These are phyloP conservation scores for Arrhopalites spinosus DNA, from an alignment of 2,888 invertebrate species.

Conservation along the genomic window DNA sequence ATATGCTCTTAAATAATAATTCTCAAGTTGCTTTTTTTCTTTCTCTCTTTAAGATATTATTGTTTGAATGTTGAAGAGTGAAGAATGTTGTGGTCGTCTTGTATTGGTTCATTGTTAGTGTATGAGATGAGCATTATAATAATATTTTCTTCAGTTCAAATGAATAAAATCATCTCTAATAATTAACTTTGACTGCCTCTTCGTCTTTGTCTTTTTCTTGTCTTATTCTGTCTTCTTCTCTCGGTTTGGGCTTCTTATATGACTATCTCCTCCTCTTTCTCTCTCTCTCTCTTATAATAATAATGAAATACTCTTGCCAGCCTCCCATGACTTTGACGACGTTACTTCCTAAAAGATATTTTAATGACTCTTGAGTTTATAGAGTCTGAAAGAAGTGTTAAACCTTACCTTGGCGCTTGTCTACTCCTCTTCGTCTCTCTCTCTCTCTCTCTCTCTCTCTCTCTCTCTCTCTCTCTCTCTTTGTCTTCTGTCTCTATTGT, in stretches of 20 bases:
- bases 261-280: neutral
- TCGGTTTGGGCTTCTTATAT: neutral
- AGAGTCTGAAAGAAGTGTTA: neutral
- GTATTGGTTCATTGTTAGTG: no score
- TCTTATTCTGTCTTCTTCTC: neutral
- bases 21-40: neutral
- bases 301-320: neutral
- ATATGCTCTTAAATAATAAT: conserved; percentile 2
- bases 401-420: conserved; percentile 22
- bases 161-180: conserved; percentile 13
- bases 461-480: neutral
- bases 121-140: no score
- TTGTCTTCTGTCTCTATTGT: conserved; percentile 9
- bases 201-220: neutral
- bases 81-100: no score
- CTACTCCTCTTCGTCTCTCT: conserved; percentile 2
- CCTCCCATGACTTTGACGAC: neutral
- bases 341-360: conserved; percentile 6
- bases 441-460: conserved; percentile 10
- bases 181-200: neutral
- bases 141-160: neutral
- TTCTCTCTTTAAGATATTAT: no score
- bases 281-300: neutral
- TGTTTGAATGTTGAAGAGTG: no score
- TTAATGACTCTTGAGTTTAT: conserved; percentile 11